Conservation (phyloP, 2,797 vertebrate genomes). For the Tapera naevia region DNA sequence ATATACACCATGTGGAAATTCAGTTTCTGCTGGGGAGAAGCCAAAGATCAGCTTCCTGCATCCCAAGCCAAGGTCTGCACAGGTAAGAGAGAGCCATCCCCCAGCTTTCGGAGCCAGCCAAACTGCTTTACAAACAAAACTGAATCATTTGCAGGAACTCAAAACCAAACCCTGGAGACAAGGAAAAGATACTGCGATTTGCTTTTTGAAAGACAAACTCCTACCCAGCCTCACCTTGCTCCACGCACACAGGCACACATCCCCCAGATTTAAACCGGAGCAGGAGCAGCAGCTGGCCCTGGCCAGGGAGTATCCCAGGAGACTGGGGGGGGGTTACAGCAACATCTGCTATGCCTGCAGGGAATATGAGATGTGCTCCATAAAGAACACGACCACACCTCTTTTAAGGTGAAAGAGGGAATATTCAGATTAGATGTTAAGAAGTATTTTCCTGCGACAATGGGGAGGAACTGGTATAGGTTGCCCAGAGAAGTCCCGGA, state of each 20-base stretch:
- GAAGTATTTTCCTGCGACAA: too few species aligned
- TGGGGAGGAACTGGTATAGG: too few species aligned
- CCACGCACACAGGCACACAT: too few species aligned
- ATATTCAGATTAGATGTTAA: too few species aligned
- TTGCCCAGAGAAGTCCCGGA: too few species aligned
- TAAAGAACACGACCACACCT: background rate
- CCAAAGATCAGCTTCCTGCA: background rate
- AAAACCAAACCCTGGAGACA: background rate
- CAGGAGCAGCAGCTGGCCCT: background rate
- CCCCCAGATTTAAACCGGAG: background rate
- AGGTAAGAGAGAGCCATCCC: fast-evolving
- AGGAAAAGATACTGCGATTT: background rate
- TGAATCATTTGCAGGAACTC: background rate
- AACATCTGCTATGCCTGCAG: background rate
- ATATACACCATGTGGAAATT: background rate
- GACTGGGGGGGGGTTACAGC: background rate
- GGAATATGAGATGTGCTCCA: background rate
- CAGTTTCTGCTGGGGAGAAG: background rate
- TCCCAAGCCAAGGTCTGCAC: background rate
- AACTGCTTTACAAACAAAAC: background rate
- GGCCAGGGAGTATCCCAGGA: too few species aligned
- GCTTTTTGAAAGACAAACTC: background rate
- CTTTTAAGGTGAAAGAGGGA: too few species aligned
- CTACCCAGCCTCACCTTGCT: background rate
- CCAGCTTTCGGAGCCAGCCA: background rate